These are phyloP conservation scores for Psylliodes chrysocephalus DNA, from an alignment of 2,888 invertebrate genomes.

Conservation along the genomic window DNA sequence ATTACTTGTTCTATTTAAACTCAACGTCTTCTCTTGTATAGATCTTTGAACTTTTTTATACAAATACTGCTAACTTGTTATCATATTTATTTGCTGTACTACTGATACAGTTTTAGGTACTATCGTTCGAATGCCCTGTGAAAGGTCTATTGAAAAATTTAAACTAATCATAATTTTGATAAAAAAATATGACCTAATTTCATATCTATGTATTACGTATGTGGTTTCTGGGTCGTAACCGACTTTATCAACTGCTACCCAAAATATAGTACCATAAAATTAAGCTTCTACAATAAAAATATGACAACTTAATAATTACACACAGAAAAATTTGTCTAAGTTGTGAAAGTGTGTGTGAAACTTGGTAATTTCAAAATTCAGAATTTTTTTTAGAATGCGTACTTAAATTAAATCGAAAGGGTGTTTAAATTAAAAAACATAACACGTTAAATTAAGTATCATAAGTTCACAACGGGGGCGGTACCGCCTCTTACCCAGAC, in stretches of 20 bases:
- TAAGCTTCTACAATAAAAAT: too few species aligned
- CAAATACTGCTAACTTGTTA: constrained; percentile 2
- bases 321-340: too few species aligned
- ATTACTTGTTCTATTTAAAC: constrained; percentile 3
- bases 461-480: too few species aligned
- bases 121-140: not conserved
- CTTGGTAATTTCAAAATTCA: too few species aligned
- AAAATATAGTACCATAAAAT: too few species aligned
- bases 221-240: not conserved
- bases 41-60: constrained; percentile 13
- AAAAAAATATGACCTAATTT: not conserved
- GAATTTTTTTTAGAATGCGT: too few species aligned
- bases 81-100: constrained; percentile 15
- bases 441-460: too few species aligned
- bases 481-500: too few species aligned
- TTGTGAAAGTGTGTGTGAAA: too few species aligned
- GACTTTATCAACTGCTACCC: not conserved
- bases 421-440: too few species aligned
- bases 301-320: too few species aligned
- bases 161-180: not conserved
- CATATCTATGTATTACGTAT: not conserved
- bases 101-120: not conserved
- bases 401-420: too few species aligned
- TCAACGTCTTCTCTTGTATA: not conserved
- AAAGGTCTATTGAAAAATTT: not conserved